These are phyloP conservation scores for Poeciliopsis gracilis DNA, from an alignment of 2,797 vertebrate species.

Conservation along the genomic window DNA sequence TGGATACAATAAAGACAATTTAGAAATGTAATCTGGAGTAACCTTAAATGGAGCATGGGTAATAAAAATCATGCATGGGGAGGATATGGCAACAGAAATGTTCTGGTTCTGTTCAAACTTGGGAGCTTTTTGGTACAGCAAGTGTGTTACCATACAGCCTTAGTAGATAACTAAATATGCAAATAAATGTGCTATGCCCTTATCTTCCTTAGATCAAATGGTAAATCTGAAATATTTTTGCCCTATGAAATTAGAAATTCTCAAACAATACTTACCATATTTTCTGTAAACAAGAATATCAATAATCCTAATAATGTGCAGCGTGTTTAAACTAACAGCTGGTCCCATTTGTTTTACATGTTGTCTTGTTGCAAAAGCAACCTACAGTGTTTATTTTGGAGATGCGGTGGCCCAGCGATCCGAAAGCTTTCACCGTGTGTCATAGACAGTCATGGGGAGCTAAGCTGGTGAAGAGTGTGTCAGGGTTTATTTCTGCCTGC, in stretches of 20 bases:
- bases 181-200: not conserved
- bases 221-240: not conserved
- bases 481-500: constrained; percentile 71
- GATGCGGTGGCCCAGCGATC: constrained; percentile 40
- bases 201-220: not conserved
- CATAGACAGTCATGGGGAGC: constrained; percentile 36
- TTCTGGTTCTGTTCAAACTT: not conserved
- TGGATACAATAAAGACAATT: constrained; percentile 1
- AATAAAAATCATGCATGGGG: not conserved
- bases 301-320: not conserved
- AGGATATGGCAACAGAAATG: not conserved
- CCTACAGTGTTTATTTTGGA: constrained; percentile 35
- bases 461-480: constrained; percentile 38
- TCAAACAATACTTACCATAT: not conserved
- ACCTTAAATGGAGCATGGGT: not conserved
- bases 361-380: constrained; percentile 8
- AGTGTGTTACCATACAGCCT: not conserved
- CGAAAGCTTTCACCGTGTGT: constrained; percentile 44
- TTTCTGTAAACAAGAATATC: not conserved
- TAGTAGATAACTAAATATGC: not conserved
- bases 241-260: not conserved
- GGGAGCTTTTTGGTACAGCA: not conserved
- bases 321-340: not conserved
- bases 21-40: not conserved
- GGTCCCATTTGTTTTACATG: constrained; percentile 2